Evolutionary conservation across 2,888 invertebrate species (phyloP).

Genomic region (Clivina fossor): DNA sequence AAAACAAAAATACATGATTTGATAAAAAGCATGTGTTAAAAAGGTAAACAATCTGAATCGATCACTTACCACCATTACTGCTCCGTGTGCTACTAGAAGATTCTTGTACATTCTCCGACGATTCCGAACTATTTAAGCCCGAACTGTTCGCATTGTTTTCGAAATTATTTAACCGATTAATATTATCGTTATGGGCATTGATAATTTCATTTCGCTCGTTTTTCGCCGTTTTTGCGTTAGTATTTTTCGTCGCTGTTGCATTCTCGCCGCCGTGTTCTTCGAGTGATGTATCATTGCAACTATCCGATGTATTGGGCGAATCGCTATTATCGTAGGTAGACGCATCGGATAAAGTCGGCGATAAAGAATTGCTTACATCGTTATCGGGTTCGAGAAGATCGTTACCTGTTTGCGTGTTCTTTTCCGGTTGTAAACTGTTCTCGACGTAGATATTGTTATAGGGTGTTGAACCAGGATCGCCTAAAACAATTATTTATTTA

Average conservation of each 20-base stretch:
- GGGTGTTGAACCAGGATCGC: constrained; percentile 53
- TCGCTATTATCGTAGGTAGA: constrained; percentile 40
- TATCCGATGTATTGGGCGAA: constrained; percentile 41
- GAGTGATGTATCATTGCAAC: constrained; percentile 27
- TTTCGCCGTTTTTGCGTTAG: not conserved
- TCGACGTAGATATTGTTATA: constrained; percentile 52
- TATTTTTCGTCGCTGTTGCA: constrained; percentile 6
- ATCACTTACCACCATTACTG: too few species aligned
- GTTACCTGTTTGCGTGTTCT: not conserved
- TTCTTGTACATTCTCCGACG: too few species aligned
- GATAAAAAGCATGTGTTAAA: too few species aligned
- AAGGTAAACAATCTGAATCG: too few species aligned
- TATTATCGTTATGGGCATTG: too few species aligned
- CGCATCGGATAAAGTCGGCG: constrained; percentile 42
- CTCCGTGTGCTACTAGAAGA: too few species aligned
- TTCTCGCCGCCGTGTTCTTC: constrained; percentile 39
- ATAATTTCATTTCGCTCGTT: too few species aligned
- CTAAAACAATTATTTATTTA: constrained; percentile 37
- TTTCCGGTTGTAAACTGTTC: constrained; percentile 38
- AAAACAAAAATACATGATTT: too few species aligned
- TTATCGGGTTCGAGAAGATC: not conserved
- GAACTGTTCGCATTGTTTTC: too few species aligned
- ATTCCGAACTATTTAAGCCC: too few species aligned
- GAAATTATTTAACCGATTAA: too few species aligned
- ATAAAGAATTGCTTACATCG: constrained; percentile 16